Base-by-base conservation (phyloP, 2,888 invertebrate species). In the Tryphoninae sp. region DNA sequence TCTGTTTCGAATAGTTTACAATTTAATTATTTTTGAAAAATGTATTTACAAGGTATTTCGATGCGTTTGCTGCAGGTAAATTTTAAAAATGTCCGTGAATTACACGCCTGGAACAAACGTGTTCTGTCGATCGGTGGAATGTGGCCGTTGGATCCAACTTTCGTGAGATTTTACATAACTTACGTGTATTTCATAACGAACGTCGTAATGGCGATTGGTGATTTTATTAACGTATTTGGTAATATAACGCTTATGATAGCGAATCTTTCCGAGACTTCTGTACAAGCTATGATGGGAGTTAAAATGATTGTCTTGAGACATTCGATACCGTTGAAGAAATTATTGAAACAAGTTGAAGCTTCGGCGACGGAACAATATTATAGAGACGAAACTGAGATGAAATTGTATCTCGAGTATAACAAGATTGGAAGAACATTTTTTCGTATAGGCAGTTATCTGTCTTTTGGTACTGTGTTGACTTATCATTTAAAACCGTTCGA, bases 61-160 rank as follows among this genome's bases (percentile, higher is more conserved):
- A 6, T 59, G 40, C 13, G 11, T 68, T 68, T 40, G 13, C 7
- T n/a, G 22, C 51, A 78, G 77, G 58, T 33, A 22, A 64, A 69
- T 59, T 58, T 74, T 9, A 49, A 65, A 22, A 75, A 23, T 62
- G 75, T 69, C 23, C 19, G 49, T 58, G 68, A 80, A 16, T 58
- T 75, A 45, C 55, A 71, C 19, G 19, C 13, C 9, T 80, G 64
- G 75, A 80, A 80, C 45, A 71, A 64, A 40, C 65, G 62, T 9
- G 58, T 71, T n/a, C 49, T 81, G 23, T 65, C 69, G n/a, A 53
- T 78, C 42, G 58, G 78, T 42, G 81, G 81, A 7, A 33, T 69
- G 11, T 81, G 81, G 78, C 81, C 78, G 11, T 58, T 81, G 42
- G 59, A 81, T 23, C 51, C 64, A 1, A 59, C 55, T 45, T 69